Base-by-base conservation (phyloP, 2,888 invertebrate genomes). In the Andrena bicolor region DNA sequence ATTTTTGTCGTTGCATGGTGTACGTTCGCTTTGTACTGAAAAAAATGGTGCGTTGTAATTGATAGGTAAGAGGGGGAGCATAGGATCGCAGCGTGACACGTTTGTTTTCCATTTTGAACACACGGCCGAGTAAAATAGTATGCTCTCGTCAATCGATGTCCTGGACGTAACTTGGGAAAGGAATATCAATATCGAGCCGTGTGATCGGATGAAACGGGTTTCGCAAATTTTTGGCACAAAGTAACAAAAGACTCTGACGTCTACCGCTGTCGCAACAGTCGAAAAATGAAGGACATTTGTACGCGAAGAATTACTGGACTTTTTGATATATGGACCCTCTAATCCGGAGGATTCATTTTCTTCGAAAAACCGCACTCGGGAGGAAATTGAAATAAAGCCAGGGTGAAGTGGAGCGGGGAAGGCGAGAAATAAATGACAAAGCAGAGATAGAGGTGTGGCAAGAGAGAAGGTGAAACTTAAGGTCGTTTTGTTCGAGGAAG, bases 401-500 rank as follows among this genome's bases (percentile, higher is more conserved):
- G 56, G 13, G 51, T 51, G 64, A 78, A 71, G 78, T 69, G 72
- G 65, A 35, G 58, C 71, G 32, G 63, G 61, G 26, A 60, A 51
- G 58, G 69, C 69, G 76, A 53, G 78, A 77, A 82, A 83, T 56
- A 64, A 82, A 72, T 51, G 82, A 86, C 64, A 73, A 72, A 78
- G 73, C 53, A 30, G 65, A 49, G 60, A n/a, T 63, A 20, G 23
- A 35, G 61, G 6, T 10, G 56, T 61, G 7, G 72, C 7, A 23
- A 77, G 77, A 35, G 63, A 76, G 84, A 71, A 13, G 61, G 69
- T 70, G 68, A 73, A 84, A 85, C 76, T 83, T 80, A 77, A 83
- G 88, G 81, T 86, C 82, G 83, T 90, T 86, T 79, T 82, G 83
- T 78, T 78, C 74, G 87, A 76, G 87, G 86, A 89, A 88, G 82